Base-by-base conservation (phyloP, 2,113 vertebrate genomes). In the Cranoglanis bouderius region DNA sequence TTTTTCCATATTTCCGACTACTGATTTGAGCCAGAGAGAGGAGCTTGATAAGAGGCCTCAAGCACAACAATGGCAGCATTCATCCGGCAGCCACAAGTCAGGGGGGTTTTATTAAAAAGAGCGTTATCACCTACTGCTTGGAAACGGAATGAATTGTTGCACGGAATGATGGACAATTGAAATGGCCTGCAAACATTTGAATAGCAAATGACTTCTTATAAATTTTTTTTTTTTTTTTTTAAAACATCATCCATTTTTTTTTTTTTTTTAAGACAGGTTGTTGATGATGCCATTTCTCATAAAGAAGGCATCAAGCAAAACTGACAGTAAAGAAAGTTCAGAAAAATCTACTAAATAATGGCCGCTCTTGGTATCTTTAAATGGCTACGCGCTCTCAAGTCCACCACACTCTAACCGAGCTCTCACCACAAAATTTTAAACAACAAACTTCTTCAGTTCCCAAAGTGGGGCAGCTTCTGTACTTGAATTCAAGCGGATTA, bases 1-100 rank as follows among this genome's bases (percentile, higher is more conserved):
- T 93, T 94, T 96, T 94, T 95, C 92, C 94, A 94, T 95, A 94
- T 90, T 93, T 94, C 92, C 92, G 91, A 92, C 90, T 92, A 91
- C 90, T 93, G 94, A 95, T 94, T 92, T 94, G 92, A 92, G 85
- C 91, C 88, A 91, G 91, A 93, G 84, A 88, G 86, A 89, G 92
- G 93, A 91, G 93, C 93, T 94, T 93, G 92, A 95, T 95, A 95
- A 94, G 94, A 90, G 90, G 82, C 90, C 59, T 87, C 85, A 90
- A 90, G 91, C 87, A 88, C 88, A 94, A 96, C 94, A 96, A 96
- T 95, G 90, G 93, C 49, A 88, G 93, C 94, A 95, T 95, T 95
- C 93, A 96, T 94, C 78, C 75, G 84, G 86, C 84, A 93, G 92
- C 92, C 90, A 91, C 88, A 93, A 94, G 92, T 93, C 93, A 87